Evolutionary conservation across 2,888 invertebrate genomes (phyloP), one percentile per base, ranked within the genome.

Genomic region (Priocnemis perturbator): DNA sequence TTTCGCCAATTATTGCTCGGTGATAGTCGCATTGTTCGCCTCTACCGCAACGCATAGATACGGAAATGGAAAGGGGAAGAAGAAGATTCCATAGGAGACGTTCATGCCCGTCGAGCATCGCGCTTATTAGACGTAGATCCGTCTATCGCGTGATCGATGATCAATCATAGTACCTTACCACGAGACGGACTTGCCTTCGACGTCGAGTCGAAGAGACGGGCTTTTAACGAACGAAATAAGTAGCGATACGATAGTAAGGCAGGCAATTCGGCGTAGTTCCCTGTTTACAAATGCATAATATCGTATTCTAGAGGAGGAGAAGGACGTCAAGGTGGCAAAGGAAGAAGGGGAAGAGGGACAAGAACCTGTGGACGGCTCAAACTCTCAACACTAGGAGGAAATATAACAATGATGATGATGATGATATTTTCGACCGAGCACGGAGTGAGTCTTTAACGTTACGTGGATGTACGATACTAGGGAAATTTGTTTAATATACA

Each of bases 391-490:
- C 50, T 17, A n/a, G 50, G 19, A 19, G 17, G 50, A n/a, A 50
- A 19, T 50, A 50, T 17, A 50, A 21, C 45, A 19, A 45, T 9
- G 58, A 58, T 58, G 17, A 15, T 26, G 37, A 15, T 20, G 17
- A 20, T 26, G n/a, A 14, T 20, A 58, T 58, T 45, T 58, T 58
- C n/a, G 58, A 21, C 60, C 59, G 71, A 65, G 53, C 19, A 67
- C 44, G 59, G 64, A 70, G 63, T 47, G 68, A 68, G 71, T 74
- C 69, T 71, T 77, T 78, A 76, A 81, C 75, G 73, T 81, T 81
- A 83, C 81, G 77, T 84, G 77, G 81, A 77, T 86, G 86, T 87
- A 86, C 81, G 83, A 86, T 85, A 87, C 73, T 86, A 86, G 87
- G 79, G 77, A 86, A 84, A 73, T 85, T 83, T 85, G 81, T 86